phyloP scores from a whole-genome alignment of 2,888 invertebrate genomes.

The Heterodera filipjevi region DNA sequence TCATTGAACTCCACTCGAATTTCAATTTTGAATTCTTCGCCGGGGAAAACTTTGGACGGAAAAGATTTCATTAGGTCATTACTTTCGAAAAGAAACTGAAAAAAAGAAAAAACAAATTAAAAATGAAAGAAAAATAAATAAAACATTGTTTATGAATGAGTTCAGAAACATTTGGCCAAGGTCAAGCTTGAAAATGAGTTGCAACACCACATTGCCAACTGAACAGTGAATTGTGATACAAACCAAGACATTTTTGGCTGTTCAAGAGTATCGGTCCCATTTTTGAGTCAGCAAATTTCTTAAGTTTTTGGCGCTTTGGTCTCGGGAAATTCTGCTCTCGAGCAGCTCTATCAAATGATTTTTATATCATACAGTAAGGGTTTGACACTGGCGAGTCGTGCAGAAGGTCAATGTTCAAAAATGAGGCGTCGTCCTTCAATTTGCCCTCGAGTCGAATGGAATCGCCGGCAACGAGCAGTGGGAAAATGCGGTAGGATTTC shows the following conservation, averaged over 20 bases:
- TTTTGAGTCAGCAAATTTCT: too few species aligned
- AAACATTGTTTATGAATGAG: background rate
- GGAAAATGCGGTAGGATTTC: background rate
- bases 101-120: background rate
- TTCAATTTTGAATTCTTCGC: background rate
- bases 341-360: too few species aligned
- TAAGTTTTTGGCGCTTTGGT: too few species aligned
- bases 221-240: background rate
- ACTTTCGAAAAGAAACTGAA: background rate
- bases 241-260: too few species aligned
- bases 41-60: background rate
- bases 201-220: background rate
- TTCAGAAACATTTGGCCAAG: background rate
- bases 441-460: background rate
- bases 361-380: background rate
- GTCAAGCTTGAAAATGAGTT: background rate
- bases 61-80: background rate
- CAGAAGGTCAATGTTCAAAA: background rate
- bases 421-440: background rate
- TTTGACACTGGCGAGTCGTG: background rate
- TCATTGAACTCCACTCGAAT: background rate
- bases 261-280: too few species aligned
- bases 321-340: too few species aligned
- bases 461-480: background rate
- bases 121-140: background rate